Base-by-base conservation (phyloP, 2,797 vertebrate genomes). In the Micropoecilia bifurca region DNA sequence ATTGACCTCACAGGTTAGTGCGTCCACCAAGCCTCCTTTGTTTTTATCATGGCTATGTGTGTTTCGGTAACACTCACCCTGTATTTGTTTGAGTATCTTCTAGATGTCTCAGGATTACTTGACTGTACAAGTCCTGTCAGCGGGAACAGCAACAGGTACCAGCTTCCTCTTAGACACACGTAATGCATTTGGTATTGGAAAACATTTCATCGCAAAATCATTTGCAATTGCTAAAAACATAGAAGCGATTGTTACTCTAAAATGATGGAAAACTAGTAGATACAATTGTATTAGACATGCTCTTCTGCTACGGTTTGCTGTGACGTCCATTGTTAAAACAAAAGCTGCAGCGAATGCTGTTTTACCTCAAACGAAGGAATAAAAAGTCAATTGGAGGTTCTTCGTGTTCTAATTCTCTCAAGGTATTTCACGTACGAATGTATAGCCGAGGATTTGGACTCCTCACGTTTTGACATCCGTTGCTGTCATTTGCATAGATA, bases 101-200 rank as follows among this genome's bases (percentile, higher is more conserved):
- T 86, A 97, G 96, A 96, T 89, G 75, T 94, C 12, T 95, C 96
- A 1, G 94, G 93, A 55, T 48, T 96, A 53, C 85, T 93, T 10
- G 94, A 95, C 82, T 93, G 94, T 75, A 95, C 93, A 14, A 95
- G 95, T 84, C 95, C 96, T 2, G 87, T 95, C 79, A 94, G 88
- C 14, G 94, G 95, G 36, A 96, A 94, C 88, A 94, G 93, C 81
- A 95, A 92, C 94, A 96, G 95, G 95, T 96, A 93, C 5, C 0
- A 76, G 18, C 36, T 71, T 66, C 8, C 61, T 16, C 55, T 1
- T 14, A 14, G 14, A 18, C 68, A 45, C n/a, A 43, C 20, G 6
- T 68, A 8, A 39, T 4, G 18, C 8, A 39, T 39, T 68, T 4
- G 4, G 9, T 66, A 12, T 41, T 39, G 9, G 30, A 41, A 68